Percentiles rank a stretch among this genome's conserved stretches.
These are phyloP conservation scores for Stenotaenia linearis DNA, from an alignment of 2,888 invertebrate genomes.

Conservation along the genomic window DNA sequence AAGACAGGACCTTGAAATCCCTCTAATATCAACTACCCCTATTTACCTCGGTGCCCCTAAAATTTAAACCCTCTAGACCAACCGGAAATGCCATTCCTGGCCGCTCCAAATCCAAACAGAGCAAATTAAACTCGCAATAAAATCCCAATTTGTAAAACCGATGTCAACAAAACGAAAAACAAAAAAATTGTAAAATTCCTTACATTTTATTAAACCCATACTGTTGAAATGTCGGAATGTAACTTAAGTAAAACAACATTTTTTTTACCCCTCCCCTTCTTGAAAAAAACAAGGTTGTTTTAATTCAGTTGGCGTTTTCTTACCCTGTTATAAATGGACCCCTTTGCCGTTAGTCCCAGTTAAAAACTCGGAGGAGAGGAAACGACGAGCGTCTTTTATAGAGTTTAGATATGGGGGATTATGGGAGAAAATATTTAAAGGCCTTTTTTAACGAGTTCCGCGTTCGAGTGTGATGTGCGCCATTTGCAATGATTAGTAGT, in stretches of 20 bases:
- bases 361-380: not conserved
- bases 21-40: no score
- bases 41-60: no score
- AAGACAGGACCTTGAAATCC: no score
- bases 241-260: not conserved
- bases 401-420: constrained; percentile 7
- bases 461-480: constrained; percentile 6
- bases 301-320: constrained; percentile 10
- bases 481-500: constrained; percentile 15
- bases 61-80: no score
- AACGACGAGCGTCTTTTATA: not conserved
- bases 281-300: not conserved
- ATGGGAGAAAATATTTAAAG: not conserved
- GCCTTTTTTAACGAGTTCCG: not conserved
- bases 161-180: not conserved
- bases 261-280: not conserved
- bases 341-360: not conserved
- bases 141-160: not conserved
- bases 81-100: no score
- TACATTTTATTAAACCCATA: not conserved
- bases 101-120: no score
- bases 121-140: no score
- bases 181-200: not conserved
- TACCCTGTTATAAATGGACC: not conserved
- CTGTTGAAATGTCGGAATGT: constrained; percentile 6